These are phyloP conservation scores for Nasua narica DNA, from an alignment of 2,797 vertebrate genomes.

Conservation along the genomic window DNA sequence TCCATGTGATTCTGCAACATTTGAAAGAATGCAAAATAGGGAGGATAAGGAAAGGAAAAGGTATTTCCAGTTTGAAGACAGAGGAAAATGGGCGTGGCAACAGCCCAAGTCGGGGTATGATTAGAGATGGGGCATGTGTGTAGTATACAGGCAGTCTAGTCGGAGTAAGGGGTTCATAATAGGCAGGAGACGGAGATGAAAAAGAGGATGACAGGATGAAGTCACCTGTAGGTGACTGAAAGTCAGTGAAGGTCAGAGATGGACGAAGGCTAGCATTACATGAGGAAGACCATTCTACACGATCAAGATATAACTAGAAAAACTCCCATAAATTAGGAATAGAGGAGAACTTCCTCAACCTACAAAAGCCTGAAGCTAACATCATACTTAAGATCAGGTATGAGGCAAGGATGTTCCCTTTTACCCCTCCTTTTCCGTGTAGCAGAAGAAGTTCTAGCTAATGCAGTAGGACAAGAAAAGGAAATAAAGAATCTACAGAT, in stretches of 20 bases:
- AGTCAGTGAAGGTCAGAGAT: constrained; percentile 19
- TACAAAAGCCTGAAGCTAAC: not conserved
- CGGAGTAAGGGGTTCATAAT: constrained; percentile 11
- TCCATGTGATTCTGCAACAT: not conserved
- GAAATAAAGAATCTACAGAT: not conserved
- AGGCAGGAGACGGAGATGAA: not conserved
- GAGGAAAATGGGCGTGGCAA: not conserved
- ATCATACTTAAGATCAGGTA: not conserved
- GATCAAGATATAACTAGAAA: not conserved
- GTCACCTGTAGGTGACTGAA: not conserved
- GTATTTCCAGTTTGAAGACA: constrained; percentile 10
- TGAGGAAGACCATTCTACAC: constrained; percentile 12
- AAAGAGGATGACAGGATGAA: not conserved
- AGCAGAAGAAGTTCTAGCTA: not conserved
- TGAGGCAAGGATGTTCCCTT: not conserved
- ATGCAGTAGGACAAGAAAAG: not conserved
- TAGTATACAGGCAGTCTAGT: not conserved
- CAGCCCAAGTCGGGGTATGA: not conserved
- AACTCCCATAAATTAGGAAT: not conserved
- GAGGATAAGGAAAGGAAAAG: constrained; percentile 19
- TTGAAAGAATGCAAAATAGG: constrained; percentile 6
- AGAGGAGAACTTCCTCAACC: not conserved
- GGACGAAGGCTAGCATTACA: not conserved
- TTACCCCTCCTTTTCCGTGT: not conserved
- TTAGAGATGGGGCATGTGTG: not conserved